A percentile compares a stretch with the other conserved stretches of the same genome.
phyloP scores from a whole-genome alignment of 1,140 invertebrate genomes.

The Marisa cornuarietis region DNA sequence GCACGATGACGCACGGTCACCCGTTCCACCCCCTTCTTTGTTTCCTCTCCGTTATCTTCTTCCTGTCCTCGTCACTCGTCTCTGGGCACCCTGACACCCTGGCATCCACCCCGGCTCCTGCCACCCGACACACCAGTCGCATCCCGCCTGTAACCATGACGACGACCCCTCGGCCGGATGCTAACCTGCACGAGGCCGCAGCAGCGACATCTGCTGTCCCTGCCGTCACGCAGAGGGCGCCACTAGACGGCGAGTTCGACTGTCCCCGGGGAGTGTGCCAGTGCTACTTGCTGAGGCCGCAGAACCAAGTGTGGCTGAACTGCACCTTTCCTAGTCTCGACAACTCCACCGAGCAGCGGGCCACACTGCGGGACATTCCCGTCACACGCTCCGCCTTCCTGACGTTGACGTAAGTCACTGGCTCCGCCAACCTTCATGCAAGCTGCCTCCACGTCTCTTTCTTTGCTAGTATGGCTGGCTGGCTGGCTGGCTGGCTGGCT shows the following conservation, averaged over 20 bases:
- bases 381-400: conserved; percentile 10
- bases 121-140: background rate
- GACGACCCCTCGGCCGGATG: background rate
- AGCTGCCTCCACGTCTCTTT: background rate
- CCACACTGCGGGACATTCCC: background rate
- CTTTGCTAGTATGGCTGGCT: no score
- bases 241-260: background rate
- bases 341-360: conserved; percentile 9
- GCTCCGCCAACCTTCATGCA: background rate
- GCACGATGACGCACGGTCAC: no score
- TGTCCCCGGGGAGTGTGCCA: conserved; percentile 11
- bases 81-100: background rate
- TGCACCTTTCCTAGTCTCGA: conserved; percentile 12
- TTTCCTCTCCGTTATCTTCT: no score
- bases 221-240: background rate
- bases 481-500: no score
- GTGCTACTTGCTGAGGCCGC: conserved; percentile 14
- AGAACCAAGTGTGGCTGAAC: conserved; percentile 13
- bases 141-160: conserved; percentile 1
- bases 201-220: background rate
- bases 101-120: background rate
- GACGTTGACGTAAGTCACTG: conserved; percentile 9
- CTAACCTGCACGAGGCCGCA: background rate
- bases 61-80: background rate
- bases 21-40: no score